Conservation (phyloP, 2,888 invertebrate genomes). For the Yponomeuta evonymella region DNA sequence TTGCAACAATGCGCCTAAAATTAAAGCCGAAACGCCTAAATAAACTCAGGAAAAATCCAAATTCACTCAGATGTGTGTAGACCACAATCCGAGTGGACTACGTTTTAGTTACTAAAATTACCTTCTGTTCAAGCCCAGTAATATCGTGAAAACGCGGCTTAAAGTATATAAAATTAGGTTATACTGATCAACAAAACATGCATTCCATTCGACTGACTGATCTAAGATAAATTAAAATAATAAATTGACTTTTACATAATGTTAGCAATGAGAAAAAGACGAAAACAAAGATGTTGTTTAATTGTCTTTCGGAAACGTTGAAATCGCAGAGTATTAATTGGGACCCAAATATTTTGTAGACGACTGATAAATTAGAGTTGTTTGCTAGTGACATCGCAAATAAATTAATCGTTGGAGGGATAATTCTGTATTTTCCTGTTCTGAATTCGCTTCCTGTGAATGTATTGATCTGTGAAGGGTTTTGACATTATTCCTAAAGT, state of each 20-base stretch:
- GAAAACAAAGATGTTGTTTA: constrained; percentile 3
- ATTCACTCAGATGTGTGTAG: no score
- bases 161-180: not conserved
- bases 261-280: not conserved
- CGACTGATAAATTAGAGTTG: constrained; percentile 45
- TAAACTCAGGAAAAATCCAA: no score
- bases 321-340: constrained; percentile 51
- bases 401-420: not conserved
- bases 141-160: no score
- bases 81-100: no score
- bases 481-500: constrained; percentile 12
- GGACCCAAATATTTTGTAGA: constrained; percentile 61
- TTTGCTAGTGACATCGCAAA: not conserved
- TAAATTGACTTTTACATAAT: constrained; percentile 1
- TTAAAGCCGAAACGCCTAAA: no score
- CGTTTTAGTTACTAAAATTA: no score
- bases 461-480: constrained; percentile 20
- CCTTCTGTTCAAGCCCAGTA: no score
- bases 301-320: not conserved
- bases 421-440: not conserved
- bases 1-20: no score
- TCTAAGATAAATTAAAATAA: constrained; percentile 2
- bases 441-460: not conserved
- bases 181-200: constrained; percentile 3
- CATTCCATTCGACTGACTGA: constrained; percentile 19